These are phyloP conservation scores for Cyphomyrus discorhynchus DNA, from an alignment of 2,113 vertebrate genomes.

Conservation along the genomic window DNA sequence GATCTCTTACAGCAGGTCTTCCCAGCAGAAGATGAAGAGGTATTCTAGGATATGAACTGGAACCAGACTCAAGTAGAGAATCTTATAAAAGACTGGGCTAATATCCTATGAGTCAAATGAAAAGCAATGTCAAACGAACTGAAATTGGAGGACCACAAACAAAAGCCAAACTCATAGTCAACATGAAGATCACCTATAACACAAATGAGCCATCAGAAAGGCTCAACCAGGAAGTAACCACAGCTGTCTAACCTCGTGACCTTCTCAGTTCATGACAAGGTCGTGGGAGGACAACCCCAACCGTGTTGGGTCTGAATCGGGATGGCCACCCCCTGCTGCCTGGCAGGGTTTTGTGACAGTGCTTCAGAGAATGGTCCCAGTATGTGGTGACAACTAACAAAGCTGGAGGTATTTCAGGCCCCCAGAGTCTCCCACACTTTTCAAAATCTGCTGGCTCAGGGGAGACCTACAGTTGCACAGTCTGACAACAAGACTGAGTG, in stretches of 20 bases:
- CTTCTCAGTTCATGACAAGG: background rate
- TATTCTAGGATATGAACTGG: background rate
- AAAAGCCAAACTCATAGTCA: background rate
- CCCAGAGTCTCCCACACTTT: background rate
- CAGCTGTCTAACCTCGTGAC: background rate
- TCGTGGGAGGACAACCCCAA: background rate
- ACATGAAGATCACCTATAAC: background rate
- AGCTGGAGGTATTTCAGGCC: background rate
- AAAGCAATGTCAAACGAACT: background rate
- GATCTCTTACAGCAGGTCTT: background rate
- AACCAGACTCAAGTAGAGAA: background rate
- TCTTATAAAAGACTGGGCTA: background rate
- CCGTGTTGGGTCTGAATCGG: background rate
- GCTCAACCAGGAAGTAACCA: background rate
- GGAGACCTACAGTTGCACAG: background rate
- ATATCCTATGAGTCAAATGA: background rate
- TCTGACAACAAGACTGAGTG: background rate
- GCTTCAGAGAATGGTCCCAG: background rate
- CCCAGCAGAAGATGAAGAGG: background rate
- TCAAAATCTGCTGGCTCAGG: background rate
- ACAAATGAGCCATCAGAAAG: background rate
- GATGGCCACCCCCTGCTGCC: background rate
- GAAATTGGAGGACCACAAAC: background rate
- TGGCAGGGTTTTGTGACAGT: background rate
- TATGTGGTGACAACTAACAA: conserved; percentile 1